phyloP scores from a whole-genome alignment of 2,888 invertebrate species.

The Melanotus villosus region DNA sequence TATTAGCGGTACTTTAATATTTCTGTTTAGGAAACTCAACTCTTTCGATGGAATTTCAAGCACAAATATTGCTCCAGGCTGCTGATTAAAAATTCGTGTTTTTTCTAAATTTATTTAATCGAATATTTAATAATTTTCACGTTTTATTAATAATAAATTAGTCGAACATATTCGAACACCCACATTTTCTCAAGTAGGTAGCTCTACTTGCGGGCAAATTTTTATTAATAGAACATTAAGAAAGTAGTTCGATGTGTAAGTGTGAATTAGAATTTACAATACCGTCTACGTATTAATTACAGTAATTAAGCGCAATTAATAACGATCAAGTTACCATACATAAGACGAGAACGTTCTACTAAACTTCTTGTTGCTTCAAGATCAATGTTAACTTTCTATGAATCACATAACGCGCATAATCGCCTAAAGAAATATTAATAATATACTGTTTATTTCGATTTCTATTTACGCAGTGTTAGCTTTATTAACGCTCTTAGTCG shows the following conservation, averaged over 20 bases:
- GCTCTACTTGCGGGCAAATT: not conserved
- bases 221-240: not conserved
- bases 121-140: not conserved
- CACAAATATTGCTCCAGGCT: no score
- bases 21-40: conserved; percentile 4
- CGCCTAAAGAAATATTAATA: not conserved
- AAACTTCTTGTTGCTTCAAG: not conserved
- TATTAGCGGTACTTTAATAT: conserved; percentile 35
- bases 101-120: no score
- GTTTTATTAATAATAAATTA: no score
- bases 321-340: not conserved
- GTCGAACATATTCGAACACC: no score
- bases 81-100: no score
- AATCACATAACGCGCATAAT: conserved; percentile 6
- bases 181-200: no score
- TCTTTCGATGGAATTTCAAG: not conserved
- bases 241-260: conserved; percentile 3
- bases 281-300: conserved; percentile 8
- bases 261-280: conserved; percentile 12
- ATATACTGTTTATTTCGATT: no score
- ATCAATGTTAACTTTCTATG: conserved; percentile 18
- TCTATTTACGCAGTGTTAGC: no score
- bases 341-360: not conserved
- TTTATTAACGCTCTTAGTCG: no score
- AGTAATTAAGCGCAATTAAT: conserved; percentile 9